These are phyloP conservation scores for Heteromurus nitidus DNA, from an alignment of 2,888 invertebrate genomes.

Conservation along the genomic window DNA sequence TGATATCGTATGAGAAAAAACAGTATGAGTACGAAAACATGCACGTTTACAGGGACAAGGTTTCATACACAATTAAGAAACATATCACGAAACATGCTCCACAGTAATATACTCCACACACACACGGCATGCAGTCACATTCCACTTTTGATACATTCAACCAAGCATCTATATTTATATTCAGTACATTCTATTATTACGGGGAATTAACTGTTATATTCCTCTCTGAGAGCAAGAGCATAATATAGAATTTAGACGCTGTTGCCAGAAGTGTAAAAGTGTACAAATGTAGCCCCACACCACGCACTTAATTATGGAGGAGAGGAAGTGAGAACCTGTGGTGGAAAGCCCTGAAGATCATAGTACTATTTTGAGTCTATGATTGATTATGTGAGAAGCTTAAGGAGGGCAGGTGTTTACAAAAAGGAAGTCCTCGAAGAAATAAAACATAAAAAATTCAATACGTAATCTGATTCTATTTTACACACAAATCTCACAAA, in stretches of 20 bases:
- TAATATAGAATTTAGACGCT: too few species aligned
- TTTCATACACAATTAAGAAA: conserved; percentile 54
- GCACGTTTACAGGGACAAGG: conserved; percentile 33
- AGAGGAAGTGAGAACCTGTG: conserved; percentile 34
- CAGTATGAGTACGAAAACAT: too few species aligned
- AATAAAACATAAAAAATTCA: too few species aligned
- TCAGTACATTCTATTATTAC: conserved; percentile 29
- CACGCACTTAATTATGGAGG: conserved; percentile 13
- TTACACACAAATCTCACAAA: background rate
- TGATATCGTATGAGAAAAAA: too few species aligned
- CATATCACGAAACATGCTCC: too few species aligned
- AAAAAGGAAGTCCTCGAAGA: too few species aligned
- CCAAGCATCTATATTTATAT: background rate
- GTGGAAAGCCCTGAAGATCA: conserved; percentile 54
- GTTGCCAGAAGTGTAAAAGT: too few species aligned
- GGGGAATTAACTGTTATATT: conserved; percentile 43
- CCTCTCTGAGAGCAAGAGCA: conserved; percentile 23
- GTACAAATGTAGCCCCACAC: conserved; percentile 19
- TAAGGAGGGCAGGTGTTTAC: conserved; percentile 50
- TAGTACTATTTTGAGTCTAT: conserved; percentile 20
- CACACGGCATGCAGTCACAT: too few species aligned
- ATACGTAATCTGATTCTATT: too few species aligned
- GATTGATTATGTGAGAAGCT: conserved; percentile 55
- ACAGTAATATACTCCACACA: too few species aligned
- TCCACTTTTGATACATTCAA: too few species aligned